phyloP scores from a whole-genome alignment of 2,888 invertebrate genomes.

The Dryococelus australis region DNA sequence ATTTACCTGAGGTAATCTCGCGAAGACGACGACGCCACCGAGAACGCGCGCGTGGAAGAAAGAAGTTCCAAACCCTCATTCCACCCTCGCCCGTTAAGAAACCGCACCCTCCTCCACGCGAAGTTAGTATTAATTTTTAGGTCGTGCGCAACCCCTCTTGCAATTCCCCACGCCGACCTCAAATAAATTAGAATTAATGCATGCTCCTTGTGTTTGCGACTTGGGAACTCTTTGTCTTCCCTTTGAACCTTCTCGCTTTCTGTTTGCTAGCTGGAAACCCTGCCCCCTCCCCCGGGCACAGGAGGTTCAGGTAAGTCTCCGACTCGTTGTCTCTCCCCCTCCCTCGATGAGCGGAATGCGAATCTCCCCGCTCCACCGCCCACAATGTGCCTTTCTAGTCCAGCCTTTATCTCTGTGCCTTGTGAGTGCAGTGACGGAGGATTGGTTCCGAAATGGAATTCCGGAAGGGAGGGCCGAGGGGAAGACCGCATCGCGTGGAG shows the following conservation, averaged over 20 bases:
- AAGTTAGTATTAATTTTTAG: background rate
- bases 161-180: background rate
- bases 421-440: background rate
- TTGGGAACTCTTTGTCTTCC: background rate
- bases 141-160: background rate
- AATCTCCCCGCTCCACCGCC: too few species aligned
- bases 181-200: constrained; percentile 16
- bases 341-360: too few species aligned
- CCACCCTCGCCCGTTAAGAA: background rate
- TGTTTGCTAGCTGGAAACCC: background rate
- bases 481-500: background rate
- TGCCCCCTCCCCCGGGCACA: background rate
- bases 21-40: background rate
- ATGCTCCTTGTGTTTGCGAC: background rate
- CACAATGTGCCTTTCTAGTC: too few species aligned
- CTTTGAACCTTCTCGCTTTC: background rate
- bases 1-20: background rate
- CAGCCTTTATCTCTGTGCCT: background rate
- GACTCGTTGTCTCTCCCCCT: too few species aligned
- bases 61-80: too few species aligned
- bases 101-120: background rate
- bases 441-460: background rate
- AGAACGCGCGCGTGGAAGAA: background rate
- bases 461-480: background rate
- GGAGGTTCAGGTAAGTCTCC: background rate